Base-by-base conservation (phyloP, 2,888 invertebrate genomes). In the Nebria salina region DNA sequence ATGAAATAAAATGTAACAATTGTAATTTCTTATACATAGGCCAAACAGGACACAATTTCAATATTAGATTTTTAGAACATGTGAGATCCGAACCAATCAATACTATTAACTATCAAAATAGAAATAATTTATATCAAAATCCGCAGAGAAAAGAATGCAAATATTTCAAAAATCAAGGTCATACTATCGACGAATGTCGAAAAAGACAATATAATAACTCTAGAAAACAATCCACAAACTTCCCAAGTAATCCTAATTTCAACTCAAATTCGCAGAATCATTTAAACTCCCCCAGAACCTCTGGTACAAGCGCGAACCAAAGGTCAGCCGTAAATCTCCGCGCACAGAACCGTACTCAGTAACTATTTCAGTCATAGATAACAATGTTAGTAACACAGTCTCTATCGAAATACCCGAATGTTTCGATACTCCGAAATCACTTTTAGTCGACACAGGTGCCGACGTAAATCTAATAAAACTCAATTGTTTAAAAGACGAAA, bases 311-410 rank as follows among this genome's bases (percentile, higher is more conserved):
- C 76, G 82, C 66, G 20, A 75, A 20, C 34, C 72, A 72, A 26
- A 34, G 41, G 41, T 5, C 72, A 72, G 72, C 25, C 41, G 25
- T 25, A 66, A 66, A 72, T 20, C 72, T 34, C 20, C 25, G 66
- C 72, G 72, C 34, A 8, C 72, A 72, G 25, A 66, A 15, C 68
- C 26, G n/a, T 20, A 72, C 25, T 72, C n/a, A 72, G 41, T 72
- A 72, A 65, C 82, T 79, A 20, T 83, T 82, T 66, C 66, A 82
- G 83, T 34, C 81, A 65, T 72, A n/a, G n/a, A 81, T 72, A 64
- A 20, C 3, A 42, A n/a, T 7, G 15, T 11, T 66, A 25, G 4
- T 66, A 68, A 80, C 66, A 80, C 26, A 68, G 11, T 70, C 43
- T 15, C 73, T 65, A 68, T 43, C 7, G 72, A 82, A 65, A 75